Conservation (phyloP, 2,888 invertebrate species). For the Uloborus plumipes region DNA sequence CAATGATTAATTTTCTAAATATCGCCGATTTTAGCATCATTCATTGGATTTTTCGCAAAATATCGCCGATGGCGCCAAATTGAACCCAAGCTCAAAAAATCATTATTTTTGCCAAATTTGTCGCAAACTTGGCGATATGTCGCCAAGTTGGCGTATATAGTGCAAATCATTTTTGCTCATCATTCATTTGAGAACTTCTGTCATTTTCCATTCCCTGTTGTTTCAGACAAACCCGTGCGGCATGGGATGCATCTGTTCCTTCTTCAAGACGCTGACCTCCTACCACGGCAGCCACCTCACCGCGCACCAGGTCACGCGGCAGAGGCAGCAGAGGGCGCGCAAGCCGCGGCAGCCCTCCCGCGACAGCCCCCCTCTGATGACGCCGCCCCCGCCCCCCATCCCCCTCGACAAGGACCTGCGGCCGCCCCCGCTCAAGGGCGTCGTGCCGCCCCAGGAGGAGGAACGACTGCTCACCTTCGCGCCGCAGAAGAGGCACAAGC, state of each 20-base stretch:
- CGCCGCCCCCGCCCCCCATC: constrained; percentile 29
- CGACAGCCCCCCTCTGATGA: constrained; percentile 37
- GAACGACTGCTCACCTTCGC: constrained; percentile 52
- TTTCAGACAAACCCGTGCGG: neutral
- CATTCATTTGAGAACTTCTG: too few relatives aligned
- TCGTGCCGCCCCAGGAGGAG: constrained; percentile 26
- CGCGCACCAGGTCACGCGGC: constrained; percentile 66
- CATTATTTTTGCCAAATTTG: too few relatives aligned
- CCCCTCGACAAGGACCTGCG: constrained; percentile 10
- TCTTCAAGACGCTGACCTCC: constrained; percentile 66
- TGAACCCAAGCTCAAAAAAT: too few relatives aligned
- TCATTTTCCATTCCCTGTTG: too few relatives aligned
- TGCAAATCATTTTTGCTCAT: too few relatives aligned
- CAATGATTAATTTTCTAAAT: too few relatives aligned
- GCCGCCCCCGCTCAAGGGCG: constrained; percentile 5
- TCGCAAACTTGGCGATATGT: too few relatives aligned
- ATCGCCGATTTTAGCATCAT: too few relatives aligned
- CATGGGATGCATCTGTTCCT: constrained; percentile 67
- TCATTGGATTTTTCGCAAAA: too few relatives aligned
- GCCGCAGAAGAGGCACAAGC: constrained; percentile 43
- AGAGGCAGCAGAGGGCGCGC: constrained; percentile 65
- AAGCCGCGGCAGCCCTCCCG: constrained; percentile 38
- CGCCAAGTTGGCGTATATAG: too few relatives aligned
- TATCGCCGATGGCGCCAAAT: too few relatives aligned
- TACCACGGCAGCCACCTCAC: constrained; percentile 67